Percentiles rank a stretch among this genome's conserved stretches.
Evolutionary conservation across 1,140 invertebrate species (phyloP).

Genomic region (Trachymyrmex cornetzi): DNA sequence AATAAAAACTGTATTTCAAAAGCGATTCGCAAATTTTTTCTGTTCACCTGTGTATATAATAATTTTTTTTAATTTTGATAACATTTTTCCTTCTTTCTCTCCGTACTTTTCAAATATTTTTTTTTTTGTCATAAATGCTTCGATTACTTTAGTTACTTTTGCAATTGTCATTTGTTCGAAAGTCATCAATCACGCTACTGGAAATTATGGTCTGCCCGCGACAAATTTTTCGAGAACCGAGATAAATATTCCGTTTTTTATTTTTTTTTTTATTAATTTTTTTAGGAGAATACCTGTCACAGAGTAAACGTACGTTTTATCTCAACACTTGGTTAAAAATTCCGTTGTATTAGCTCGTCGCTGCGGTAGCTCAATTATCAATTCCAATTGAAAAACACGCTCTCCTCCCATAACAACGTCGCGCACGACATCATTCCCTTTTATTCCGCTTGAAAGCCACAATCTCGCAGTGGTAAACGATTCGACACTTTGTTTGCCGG

Average conservation of each 20-base stretch:
- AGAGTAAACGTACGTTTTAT: neutral
- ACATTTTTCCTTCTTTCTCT: neutral
- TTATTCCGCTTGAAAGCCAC: conserved; percentile 59
- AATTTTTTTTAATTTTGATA: neutral
- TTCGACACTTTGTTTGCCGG: conserved; percentile 61
- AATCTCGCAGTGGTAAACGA: conserved; percentile 63
- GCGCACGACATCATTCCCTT: conserved; percentile 52
- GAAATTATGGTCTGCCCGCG: too few relatives aligned
- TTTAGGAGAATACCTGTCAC: neutral
- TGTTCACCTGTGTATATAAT: neutral
- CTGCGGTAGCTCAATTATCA: conserved; percentile 52
- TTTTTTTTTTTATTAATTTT: neutral
- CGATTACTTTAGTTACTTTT: neutral
- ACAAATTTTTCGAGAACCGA: neutral
- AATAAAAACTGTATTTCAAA: neutral
- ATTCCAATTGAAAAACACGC: conserved; percentile 54
- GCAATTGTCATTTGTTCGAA: neutral
- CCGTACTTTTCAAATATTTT: neutral
- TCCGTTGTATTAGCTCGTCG: conserved; percentile 36
- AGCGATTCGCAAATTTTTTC: neutral
- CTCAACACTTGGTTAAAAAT: conserved; percentile 34
- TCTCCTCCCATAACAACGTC: conserved; percentile 44
- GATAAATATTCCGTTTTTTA: neutral
- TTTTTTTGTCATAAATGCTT: neutral
- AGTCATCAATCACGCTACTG: neutral